Evolutionary conservation across 2,888 invertebrate genomes (phyloP), one percentile per base, ranked within the genome.

Genomic region (Aleiodes alternator): DNA sequence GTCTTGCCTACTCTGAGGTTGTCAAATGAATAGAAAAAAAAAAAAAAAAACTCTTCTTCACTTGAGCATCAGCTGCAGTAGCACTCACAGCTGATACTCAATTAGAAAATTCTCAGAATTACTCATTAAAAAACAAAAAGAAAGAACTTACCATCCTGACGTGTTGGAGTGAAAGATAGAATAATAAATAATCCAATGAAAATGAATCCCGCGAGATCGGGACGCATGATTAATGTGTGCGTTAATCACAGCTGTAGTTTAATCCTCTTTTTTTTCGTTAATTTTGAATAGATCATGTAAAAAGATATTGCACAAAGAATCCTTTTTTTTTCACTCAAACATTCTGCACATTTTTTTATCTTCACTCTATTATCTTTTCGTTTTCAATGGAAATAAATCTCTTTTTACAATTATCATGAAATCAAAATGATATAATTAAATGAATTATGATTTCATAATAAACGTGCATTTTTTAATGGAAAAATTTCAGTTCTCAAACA

Each of bases 401-500:
- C 9, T 14, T 50, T 14, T 9, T 4, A 51, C 29, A 64, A 64
- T 64, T 9, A 14, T 38, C 55, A 34, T 31, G 3, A 55, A 69
- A 9, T 66, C 53, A 12, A 8, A 59, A 66, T 38, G 23, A 38
- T 57, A 51, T 29, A 56, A 8, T 14, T 29, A 43, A 34, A 48
- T 9, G 53, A 64, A 56, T 43, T 70, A 72, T 59, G 68, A 59
- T 23, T 23, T 23, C 23, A 23, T 23, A 50, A 66, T 70, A 51
- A n/a, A 31, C 31, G 71, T 14, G 56, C 80, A 80, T 79, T 74
- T 78, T 78, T 43, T 8, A 7, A 79, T 55, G 66, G 55, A 72
- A 56, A 23, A 23, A 23, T 23, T 77, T 66, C 73, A 78, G 74
- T 69, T 69, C 75, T 69, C 69, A 73, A 76, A 80, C 79, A 79